Evolutionary conservation across 2,888 invertebrate genomes (phyloP).

Genomic region (Parnassius orleans): DNA sequence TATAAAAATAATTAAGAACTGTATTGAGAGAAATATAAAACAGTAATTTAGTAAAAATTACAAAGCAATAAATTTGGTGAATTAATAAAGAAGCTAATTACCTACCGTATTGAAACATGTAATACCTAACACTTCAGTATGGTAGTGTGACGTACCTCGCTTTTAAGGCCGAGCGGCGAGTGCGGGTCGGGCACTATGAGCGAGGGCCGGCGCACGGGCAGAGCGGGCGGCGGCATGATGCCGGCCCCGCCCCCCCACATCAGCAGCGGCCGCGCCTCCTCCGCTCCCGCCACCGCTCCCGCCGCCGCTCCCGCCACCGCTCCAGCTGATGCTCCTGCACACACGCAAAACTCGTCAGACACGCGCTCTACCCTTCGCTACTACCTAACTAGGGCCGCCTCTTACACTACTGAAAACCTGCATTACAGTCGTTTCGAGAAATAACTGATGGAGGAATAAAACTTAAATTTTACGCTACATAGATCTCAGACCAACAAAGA

Average conservation of each 20-base stretch:
- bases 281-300: conserved; percentile 19
- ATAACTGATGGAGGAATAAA: conserved; percentile 25
- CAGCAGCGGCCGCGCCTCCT: conserved; percentile 55
- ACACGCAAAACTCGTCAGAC: conserved; percentile 3
- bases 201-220: conserved; percentile 84
- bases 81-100: too few relatives aligned
- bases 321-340: conserved; percentile 10
- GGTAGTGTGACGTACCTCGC: conserved; percentile 49
- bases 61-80: too few relatives aligned
- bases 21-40: too few relatives aligned
- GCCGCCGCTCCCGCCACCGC: background rate
- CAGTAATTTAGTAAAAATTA: too few relatives aligned
- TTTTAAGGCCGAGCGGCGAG: conserved; percentile 82
- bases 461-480: conserved; percentile 1
- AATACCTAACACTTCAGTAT: background rate
- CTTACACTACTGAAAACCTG: conserved; percentile 15
- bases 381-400: conserved; percentile 23
- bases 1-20: too few relatives aligned
- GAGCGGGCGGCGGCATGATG: conserved; percentile 87
- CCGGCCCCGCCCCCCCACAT: conserved; percentile 75
- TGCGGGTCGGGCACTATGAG: conserved; percentile 80
- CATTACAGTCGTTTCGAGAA: conserved; percentile 12
- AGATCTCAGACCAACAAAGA: too few relatives aligned
- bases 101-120: background rate
- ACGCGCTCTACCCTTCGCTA: background rate